Evolutionary conservation across 2,888 invertebrate species (phyloP), one percentile per base, ranked within the genome.

Genomic region (Drosophila diplacantha): DNA sequence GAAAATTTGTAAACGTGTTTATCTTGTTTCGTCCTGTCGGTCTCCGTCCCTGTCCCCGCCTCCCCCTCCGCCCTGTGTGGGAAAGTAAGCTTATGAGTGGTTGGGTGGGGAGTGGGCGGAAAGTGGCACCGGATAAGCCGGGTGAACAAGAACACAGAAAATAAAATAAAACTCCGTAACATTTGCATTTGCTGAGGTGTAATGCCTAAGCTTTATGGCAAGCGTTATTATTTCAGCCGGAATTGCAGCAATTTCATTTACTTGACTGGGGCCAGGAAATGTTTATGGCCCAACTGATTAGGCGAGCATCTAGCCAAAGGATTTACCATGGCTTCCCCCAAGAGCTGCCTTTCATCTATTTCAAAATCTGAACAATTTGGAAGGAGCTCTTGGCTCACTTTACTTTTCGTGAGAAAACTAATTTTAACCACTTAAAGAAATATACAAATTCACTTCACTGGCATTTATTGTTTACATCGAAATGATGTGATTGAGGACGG

Each of bases 1-100:
- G 31, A 34, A 60, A 64, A 65, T 64, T 65, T 65, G 65, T 65
- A 65, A 57, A 52, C 66, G 65, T 65, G 65, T 64, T 66, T 66
- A 64, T 66, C 65, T 58, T 65, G 65, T 43, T 66, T 34, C 38
- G 43, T 38, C 37, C 34, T 32, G 39, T 34, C 24, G 9, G 32
- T 51, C 11, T 29, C 26, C 3, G 20, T 6, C 5, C 32, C n/a
- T 14, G 14, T 6, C 3, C 37, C 22, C 12, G 18, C 29, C 18
- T n/a, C n/a, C n/a, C 6, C 3, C 14, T 32, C 14, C 32, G 3
- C n/a, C 32, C n/a, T 12, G 16, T 31, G 47, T 35, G 37, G 46
- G 39, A 14, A 51, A 63, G 64, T 64, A 39, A 63, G 64, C 64
- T 64, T 63, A 55, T 55, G 55, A 57, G 58, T 60, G 44, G 55